phyloP scores from a whole-genome alignment of 2,888 invertebrate species.

The Agrochola litura region DNA sequence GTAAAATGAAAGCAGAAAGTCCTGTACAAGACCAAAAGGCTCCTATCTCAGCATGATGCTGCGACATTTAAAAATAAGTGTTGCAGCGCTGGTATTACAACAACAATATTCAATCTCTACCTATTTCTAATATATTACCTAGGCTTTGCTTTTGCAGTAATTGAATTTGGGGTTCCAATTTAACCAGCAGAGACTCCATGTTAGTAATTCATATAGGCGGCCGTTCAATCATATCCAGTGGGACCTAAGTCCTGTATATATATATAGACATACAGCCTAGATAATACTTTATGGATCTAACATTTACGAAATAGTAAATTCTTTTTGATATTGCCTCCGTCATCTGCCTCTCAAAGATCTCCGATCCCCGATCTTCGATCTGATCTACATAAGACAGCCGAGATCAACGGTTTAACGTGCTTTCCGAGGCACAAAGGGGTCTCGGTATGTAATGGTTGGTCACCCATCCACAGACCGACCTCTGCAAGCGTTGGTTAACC shows the following conservation, averaged over 20 bases:
- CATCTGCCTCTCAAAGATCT: too few species aligned
- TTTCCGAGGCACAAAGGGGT: neutral
- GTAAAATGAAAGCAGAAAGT: too few species aligned
- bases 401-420: neutral
- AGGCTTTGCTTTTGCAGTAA: slow-evolving; percentile 20
- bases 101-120: neutral
- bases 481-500: neutral
- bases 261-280: neutral
- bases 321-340: neutral
- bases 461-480: neutral
- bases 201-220: slow-evolving; percentile 13
- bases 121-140: slow-evolving; percentile 8
- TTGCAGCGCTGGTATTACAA: too few species aligned
- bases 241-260: neutral
- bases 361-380: too few species aligned
- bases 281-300: too few species aligned
- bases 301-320: neutral
- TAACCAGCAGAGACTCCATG: neutral
- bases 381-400: neutral
- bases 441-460: neutral
- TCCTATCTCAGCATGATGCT: too few species aligned
- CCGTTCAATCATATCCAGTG: slow-evolving; percentile 13
- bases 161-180: slow-evolving; percentile 28
- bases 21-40: too few species aligned
- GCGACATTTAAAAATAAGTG: too few species aligned